Conservation (phyloP, 2,888 invertebrate genomes). For the Chironomus tentans region DNA sequence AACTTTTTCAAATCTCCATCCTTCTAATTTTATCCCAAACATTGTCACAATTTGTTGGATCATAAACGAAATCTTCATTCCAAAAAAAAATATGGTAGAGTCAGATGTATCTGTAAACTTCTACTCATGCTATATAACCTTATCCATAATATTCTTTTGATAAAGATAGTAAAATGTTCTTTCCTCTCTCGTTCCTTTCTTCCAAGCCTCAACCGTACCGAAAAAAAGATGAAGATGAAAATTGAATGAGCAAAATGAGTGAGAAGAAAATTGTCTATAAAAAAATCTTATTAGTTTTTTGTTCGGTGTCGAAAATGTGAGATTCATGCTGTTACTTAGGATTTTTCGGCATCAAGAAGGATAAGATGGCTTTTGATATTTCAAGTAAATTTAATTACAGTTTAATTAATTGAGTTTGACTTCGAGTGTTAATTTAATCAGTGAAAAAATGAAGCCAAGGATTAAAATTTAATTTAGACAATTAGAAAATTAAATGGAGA, state of each 20-base stretch:
- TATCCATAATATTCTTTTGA: background rate
- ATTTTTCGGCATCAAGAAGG: background rate
- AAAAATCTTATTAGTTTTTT: conserved; percentile 25
- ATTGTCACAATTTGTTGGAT: background rate
- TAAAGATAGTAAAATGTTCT: background rate
- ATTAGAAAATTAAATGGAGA: too few species aligned
- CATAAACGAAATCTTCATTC: background rate
- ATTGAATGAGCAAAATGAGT: background rate
- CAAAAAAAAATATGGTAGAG: background rate
- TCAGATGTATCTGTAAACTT: background rate
- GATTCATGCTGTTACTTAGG: background rate
- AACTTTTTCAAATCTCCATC: background rate
- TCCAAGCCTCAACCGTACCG: background rate
- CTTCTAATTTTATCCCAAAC: background rate
- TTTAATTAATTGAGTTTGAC: too few species aligned
- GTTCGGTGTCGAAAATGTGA: background rate
- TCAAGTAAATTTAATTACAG: too few species aligned
- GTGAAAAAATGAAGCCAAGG: too few species aligned
- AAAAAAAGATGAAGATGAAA: too few species aligned
- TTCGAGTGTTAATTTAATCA: too few species aligned
- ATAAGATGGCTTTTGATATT: too few species aligned
- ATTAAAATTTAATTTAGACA: too few species aligned
- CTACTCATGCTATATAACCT: background rate
- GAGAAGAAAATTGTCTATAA: background rate
- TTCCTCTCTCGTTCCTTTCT: background rate